Percentiles rank a stretch among this genome's conserved stretches.
These are phyloP conservation scores for Deilephila elpenor DNA, from an alignment of 2,888 invertebrate genomes.

Conservation along the genomic window DNA sequence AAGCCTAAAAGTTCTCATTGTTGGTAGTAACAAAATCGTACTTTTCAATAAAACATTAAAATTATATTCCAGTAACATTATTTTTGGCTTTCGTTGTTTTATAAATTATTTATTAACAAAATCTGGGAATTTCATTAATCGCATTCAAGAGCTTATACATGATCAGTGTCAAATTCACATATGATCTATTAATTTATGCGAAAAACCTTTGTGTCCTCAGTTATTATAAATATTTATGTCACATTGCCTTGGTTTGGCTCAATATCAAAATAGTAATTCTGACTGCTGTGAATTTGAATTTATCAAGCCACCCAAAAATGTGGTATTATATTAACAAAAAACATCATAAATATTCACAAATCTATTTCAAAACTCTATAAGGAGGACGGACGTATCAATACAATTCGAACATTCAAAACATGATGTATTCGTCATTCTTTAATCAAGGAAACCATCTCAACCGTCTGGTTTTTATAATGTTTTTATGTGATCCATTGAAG, in stretches of 20 bases:
- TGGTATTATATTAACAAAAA: constrained; percentile 24
- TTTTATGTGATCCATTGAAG: constrained; percentile 19
- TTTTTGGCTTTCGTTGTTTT: too few species aligned
- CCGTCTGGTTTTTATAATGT: constrained; percentile 33
- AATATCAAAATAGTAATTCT: not conserved
- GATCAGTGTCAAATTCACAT: not conserved
- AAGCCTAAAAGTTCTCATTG: too few species aligned
- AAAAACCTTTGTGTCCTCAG: not conserved
- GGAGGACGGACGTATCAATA: constrained; percentile 19
- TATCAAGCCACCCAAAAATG: constrained; percentile 5
- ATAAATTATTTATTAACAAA: not conserved
- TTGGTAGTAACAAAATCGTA: too few species aligned
- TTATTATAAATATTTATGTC: not conserved
- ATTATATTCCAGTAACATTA: too few species aligned
- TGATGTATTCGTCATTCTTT: constrained; percentile 36
- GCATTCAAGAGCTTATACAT: not conserved
- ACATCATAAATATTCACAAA: constrained; percentile 28
- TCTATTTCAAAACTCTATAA: constrained; percentile 20
- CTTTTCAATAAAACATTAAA: too few species aligned
- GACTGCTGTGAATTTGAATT: constrained; percentile 2
- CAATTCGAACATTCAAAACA: constrained; percentile 31
- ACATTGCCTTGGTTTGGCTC: not conserved
- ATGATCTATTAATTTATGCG: not conserved
- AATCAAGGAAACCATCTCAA: constrained; percentile 37
- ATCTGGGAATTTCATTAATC: not conserved